Evolutionary conservation across 1,140 invertebrate species (phyloP), one percentile per base, ranked within the genome.

Genomic region (Halyomorpha halys): DNA sequence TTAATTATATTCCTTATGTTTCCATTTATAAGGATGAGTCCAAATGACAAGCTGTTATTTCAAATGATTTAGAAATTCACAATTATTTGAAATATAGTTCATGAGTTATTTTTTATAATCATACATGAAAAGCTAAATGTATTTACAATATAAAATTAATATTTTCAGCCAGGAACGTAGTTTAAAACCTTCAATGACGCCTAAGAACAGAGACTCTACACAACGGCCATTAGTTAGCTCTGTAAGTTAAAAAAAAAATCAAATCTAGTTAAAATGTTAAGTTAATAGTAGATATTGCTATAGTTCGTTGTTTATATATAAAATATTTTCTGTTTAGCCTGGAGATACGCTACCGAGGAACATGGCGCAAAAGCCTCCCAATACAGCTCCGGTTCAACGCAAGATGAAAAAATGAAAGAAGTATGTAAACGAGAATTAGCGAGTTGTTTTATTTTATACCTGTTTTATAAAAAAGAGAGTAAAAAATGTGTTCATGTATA

Each of bases 121-220:
- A n/a, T n/a, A n/a, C n/a, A n/a, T n/a, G n/a, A n/a, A n/a, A n/a
- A n/a, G n/a, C n/a, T n/a, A n/a, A n/a, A n/a, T 63, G 23, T 39
- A n/a, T 19, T 23, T 18, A 15, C 19, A 16, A 13, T 14, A 2
- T 16, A 44, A 11, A 18, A 1, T 13, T 61, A 9, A 47, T 15
- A 21, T 51, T 66, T 62, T 30, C 44, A 66, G 65, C 62, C 27
- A 63, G 65, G 65, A 66, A 27, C 65, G 65, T 63, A 66, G 39
- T 18, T 19, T 63, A 56, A 66, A 66, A 53, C 16, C 62, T 18
- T 56, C 64, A 53, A 61, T 30, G 27, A 8, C 64, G n/a, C 19
- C 59, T 1, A 16, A 27, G 16, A 63, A 54, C 30, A 65, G 59
- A 34, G 61, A 63, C 16, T 63, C 65, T 21, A 56, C 53, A 15